Evolutionary conservation across 2,797 vertebrate species (phyloP).

Genomic region (Cossypha dichroa): DNA sequence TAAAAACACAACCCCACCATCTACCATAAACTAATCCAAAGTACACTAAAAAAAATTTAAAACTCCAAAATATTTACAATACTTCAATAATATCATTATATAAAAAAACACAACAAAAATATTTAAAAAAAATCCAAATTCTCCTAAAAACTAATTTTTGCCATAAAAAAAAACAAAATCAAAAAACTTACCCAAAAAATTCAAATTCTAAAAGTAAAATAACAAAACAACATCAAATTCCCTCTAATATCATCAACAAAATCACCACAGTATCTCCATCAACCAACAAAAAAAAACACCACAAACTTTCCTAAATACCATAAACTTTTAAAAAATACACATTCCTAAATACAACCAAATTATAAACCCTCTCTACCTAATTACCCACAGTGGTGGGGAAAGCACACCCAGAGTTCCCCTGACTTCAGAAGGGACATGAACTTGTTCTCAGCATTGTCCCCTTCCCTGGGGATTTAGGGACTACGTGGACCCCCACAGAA

Average conservation of each 20-base stretch:
- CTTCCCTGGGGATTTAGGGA: background rate
- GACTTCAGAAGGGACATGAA: background rate
- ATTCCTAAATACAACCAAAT: background rate
- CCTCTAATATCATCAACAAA: background rate
- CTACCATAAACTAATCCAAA: too few relatives aligned
- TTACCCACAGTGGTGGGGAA: background rate
- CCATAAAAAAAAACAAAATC: too few relatives aligned
- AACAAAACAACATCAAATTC: too few relatives aligned
- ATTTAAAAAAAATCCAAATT: too few relatives aligned
- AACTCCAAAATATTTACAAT: too few relatives aligned
- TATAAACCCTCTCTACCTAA: background rate
- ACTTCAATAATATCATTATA: too few relatives aligned
- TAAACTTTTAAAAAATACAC: background rate
- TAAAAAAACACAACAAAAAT: too few relatives aligned
- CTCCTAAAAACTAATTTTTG: too few relatives aligned
- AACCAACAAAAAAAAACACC: background rate
- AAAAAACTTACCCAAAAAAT: too few relatives aligned
- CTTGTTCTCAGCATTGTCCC: accelerated
- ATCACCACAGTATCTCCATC: background rate
- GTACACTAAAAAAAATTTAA: too few relatives aligned
- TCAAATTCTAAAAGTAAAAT: too few relatives aligned
- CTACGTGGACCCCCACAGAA: accelerated
- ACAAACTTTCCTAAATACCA: background rate
- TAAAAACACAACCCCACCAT: too few relatives aligned
- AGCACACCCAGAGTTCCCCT: background rate